Evolutionary conservation across 2,797 vertebrate species (phyloP).

Genomic region (Chaetophractus vellerosus): DNA sequence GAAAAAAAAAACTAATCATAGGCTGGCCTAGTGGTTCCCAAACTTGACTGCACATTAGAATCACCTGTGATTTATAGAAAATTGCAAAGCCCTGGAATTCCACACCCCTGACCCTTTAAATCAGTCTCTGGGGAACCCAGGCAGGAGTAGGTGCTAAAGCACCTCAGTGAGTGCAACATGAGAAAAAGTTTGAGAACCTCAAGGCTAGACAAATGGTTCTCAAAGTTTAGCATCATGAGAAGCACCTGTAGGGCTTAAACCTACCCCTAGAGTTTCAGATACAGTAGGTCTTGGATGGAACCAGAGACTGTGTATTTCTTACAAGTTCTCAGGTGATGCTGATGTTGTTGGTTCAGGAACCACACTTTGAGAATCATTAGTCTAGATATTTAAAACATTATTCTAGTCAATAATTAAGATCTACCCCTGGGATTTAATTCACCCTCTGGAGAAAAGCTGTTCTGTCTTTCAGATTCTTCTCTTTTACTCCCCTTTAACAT

Average conservation of each 20-base stretch:
- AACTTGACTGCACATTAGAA: neutral
- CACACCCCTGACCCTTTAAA: neutral
- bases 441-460: no score
- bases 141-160: neutral
- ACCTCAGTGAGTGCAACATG: neutral
- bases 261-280: neutral
- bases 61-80: neutral
- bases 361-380: neutral
- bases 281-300: neutral
- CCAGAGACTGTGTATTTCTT: neutral
- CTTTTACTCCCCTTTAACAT: neutral
- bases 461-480: neutral
- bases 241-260: neutral
- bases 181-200: neutral
- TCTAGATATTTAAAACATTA: neutral
- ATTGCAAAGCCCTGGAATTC: neutral
- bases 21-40: neutral
- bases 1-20: neutral
- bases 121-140: neutral
- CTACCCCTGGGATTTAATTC: neutral
- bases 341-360: neutral
- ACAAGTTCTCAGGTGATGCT: neutral
- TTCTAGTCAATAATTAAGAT: neutral
- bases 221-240: neutral
- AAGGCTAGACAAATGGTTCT: neutral